Base-by-base conservation (phyloP, 92 coral and sea anemone species). In the Epizoanthus illoricatus region DNA sequence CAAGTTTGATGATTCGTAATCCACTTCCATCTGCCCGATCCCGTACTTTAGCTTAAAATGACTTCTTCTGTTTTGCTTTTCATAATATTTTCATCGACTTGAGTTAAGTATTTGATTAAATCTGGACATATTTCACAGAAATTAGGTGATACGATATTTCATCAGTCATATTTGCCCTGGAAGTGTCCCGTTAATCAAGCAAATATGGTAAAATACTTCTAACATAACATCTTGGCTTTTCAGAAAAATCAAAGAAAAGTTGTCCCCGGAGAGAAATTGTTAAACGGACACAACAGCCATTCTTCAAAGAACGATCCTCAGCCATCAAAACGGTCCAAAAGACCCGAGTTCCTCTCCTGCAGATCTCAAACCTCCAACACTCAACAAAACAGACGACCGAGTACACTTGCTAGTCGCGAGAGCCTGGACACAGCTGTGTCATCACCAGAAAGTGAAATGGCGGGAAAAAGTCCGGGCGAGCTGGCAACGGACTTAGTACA, bases 361-460 rank as follows among this genome's bases (percentile, higher is more conserved):
- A 73, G n/a, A 54, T 73, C 79, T 23, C 62, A 47, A 73, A 73
- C 20, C 33, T 21, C 63, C 18, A 12, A 33, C 63, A 73, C n/a
- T n/a, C 61, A 73, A 54, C 54, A 73, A 16, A 21, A 8, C 40
- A 69, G 43, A 40, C 16, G 42, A 3, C 20, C 47, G 8, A 20
- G 47, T 20, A 11, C 43, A 4, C 23, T 61, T 54, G 8, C 41
- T 11, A 73, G 23, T 11, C 64, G 79, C 11, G 79, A 54, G 39
- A 39, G 63, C 19, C 63, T 49, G 61, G 79, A 73, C n/a, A 61
- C 63, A 52, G 42, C 60, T 54, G 79, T 73, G 39, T 73, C 79
- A 21, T 78, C 82, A 78, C 82, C 82, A 21, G 82, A 78, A 41
- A 70, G 82, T 41, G 82, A 78, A 78, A 12, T 78, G 71, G 82